Evolutionary conservation across 2,888 invertebrate species (phyloP), one percentile per base, ranked within the genome.

Genomic region (Amphiduros pacificus): DNA sequence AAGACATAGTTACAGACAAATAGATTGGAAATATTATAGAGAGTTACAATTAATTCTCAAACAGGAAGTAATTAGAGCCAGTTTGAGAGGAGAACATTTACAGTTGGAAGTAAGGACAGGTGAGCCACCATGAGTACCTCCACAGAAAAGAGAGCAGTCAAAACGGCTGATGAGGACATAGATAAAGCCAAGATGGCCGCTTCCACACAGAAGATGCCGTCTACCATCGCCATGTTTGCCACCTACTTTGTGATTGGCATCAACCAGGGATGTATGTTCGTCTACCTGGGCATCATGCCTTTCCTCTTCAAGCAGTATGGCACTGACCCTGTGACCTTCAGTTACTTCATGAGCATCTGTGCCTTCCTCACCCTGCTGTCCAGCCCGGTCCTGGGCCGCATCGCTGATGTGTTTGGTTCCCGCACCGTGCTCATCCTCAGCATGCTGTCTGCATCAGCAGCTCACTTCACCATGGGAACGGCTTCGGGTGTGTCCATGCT

Each of bases 261-360:
- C 26, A 55, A 40, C 26, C 55, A 55, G 40, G 28, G 24, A 2
- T 26, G 24, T 41, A 55, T 55, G 55, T 55, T 55, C 55, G 27
- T 55, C 41, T 55, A 55, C 41, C 41, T 55, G 3, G 55, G 55
- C 1, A 40, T 55, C 26, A 55, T 55, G 55, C 55, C 55, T 40
- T 44, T 49, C 56, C 48, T 56, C 29, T 58, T 20, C 58, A 58
- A 31, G 36, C 29, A 32, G 11, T 40, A 50, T 26, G 51, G 28
- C 6, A 36, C 36, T 9, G 58, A 58, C 51, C 31, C 50, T 2
- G 40, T 40, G 36, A 58, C 58, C n/a, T 58, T 50, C 26, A 51
- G 58, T 9, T 58, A 51, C 36, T 26, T 58, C 26, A 22, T 27
- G 51, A 36, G 36, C 1, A 24, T 40, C 6, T 49, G 26, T 26